Conservation (phyloP, 1,140 invertebrate species). For the Globodera ellingtonae region DNA sequence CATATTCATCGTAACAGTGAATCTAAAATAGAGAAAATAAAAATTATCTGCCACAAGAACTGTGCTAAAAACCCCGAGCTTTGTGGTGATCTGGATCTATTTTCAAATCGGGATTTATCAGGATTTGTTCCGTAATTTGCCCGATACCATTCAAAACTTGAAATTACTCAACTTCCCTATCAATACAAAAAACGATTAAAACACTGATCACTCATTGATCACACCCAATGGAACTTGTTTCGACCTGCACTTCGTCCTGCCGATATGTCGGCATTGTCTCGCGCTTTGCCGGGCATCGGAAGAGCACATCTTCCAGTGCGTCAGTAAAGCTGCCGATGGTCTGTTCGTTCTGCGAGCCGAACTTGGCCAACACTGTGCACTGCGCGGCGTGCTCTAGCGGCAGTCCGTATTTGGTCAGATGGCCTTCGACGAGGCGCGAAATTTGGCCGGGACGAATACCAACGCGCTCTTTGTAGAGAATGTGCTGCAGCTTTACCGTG, state of each 20-base stretch:
- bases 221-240: neutral
- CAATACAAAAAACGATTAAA: too few species aligned
- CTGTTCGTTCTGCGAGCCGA: slow-evolving; percentile 84
- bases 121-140: too few species aligned
- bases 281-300: slow-evolving; percentile 79
- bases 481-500: slow-evolving; percentile 94
- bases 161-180: too few species aligned
- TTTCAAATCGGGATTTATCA: too few species aligned
- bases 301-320: slow-evolving; percentile 84
- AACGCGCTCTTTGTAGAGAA: slow-evolving; percentile 96
- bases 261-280: slow-evolving; percentile 90
- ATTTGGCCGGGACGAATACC: slow-evolving; percentile 81
- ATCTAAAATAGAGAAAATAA: slow-evolving; percentile 40
- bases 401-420: slow-evolving; percentile 90
- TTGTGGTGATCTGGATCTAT: too few species aligned
- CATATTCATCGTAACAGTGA: slow-evolving; percentile 83
- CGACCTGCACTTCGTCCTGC: slow-evolving; percentile 88
- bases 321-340: slow-evolving; percentile 87
- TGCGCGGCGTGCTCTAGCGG: slow-evolving; percentile 89
- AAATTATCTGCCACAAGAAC: slow-evolving; percentile 62
- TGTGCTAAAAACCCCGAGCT: too few species aligned
- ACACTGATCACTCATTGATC: too few species aligned
- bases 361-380: slow-evolving; percentile 91
- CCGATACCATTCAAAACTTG: too few species aligned
- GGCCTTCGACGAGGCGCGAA: slow-evolving; percentile 72